phyloP scores from a whole-genome alignment of 2,797 vertebrate genomes.

The Sitta carolinensis region DNA sequence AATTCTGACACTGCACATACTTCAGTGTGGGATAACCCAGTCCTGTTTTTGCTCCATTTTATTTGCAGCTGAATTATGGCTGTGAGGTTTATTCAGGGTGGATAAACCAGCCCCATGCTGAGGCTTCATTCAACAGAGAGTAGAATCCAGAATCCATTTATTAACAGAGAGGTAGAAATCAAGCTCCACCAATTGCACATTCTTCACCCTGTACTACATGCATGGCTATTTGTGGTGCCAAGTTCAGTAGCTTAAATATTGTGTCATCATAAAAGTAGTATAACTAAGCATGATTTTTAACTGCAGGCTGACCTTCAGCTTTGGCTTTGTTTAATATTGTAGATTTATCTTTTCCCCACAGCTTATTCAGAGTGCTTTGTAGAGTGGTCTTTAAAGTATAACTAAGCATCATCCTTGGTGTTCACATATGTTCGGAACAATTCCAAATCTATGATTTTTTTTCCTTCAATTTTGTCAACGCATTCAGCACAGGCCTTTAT shows the following conservation, averaged over 20 bases:
- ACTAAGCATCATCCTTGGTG: slow-evolving; percentile 83
- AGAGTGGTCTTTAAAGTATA: slow-evolving; percentile 86
- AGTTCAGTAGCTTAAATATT: slow-evolving; percentile 11
- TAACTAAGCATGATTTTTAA: background rate
- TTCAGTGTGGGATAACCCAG: background rate
- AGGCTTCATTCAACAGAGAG: background rate
- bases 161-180: background rate
- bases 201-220: background rate
- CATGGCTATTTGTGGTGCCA: background rate
- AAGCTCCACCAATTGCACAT: background rate
- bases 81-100: background rate
- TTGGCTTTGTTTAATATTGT: slow-evolving; percentile 56
- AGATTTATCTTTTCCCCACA: slow-evolving; percentile 77
- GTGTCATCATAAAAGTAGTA: slow-evolving; percentile 19
- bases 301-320: slow-evolving; percentile 49
- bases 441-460: slow-evolving; percentile 74
- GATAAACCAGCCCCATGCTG: background rate
- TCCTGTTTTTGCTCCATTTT: background rate
- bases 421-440: slow-evolving; percentile 74
- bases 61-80: background rate
- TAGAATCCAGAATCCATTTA: background rate
- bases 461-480: background rate
- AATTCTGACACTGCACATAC: background rate
- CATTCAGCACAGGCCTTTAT: background rate
- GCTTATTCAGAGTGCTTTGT: slow-evolving; percentile 84